Base-by-base conservation (phyloP, 2,113 vertebrate species). In the Gobio gobio region DNA sequence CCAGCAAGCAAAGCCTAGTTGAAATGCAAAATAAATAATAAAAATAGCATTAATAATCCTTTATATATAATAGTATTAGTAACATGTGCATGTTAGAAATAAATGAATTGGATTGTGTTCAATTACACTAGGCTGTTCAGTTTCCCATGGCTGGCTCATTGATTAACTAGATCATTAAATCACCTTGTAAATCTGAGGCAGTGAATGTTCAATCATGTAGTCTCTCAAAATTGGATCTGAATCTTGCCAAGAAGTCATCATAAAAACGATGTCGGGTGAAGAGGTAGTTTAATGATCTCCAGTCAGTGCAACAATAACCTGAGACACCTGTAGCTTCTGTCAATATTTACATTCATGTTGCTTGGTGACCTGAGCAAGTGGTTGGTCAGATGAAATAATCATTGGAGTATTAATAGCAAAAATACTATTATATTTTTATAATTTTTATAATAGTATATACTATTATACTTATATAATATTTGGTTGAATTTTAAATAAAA, bases 101-200 rank as follows among this genome's bases (percentile, higher is more conserved):
- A 20, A 20, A 54, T 54, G 0, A 56, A 56, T 56, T 2, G 5
- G 51, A 54, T 56, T 56, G 5, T 56, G 18, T 56, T 56, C 26
- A 81, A 4, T 26, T 33, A 22, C 61, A 68, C 18, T 24, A 5
- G 36, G 5, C 36, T 40, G 36, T 40, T 40, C 40, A 40, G 20
- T 26, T 22, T 10, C 63, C 16, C 16, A 26, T 47, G 43, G 8
- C 10, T 14, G 18, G 18, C 66, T 66, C 20, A 47, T 49, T 82
- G 3, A 83, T 45, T 24, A 22, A 83, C 40, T n/a, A 7, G 12
- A 24, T 72, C 8, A 9, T 45, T 61, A 16, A n/a, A 74, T 80
- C 74, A 91, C 91, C 90, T 90, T 84, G 40, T 82, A 90, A 85
- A 91, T 85, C 59, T 91, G 85, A 59, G 90, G 84, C 29, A 90